These are phyloP conservation scores for Strigamia transsilvanica DNA, from an alignment of 2,888 invertebrate species.

Conservation along the genomic window DNA sequence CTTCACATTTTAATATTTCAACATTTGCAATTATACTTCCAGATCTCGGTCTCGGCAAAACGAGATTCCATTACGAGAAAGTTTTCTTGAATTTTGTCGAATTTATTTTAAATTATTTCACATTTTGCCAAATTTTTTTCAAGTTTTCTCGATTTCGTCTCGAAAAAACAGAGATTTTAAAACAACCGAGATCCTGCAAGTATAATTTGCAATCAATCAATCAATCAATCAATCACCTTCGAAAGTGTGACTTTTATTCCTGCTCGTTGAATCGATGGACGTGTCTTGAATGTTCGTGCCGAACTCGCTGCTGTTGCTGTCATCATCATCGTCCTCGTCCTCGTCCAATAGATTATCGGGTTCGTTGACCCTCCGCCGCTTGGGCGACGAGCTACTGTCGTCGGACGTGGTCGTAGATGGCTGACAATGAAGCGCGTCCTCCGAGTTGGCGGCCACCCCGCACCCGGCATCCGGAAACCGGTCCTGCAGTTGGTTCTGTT, in stretches of 20 bases:
- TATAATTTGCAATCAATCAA: no score
- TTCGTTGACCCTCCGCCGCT: conserved; percentile 50
- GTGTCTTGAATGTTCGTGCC: conserved; percentile 30
- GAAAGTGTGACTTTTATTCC: conserved; percentile 26
- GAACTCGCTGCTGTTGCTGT: conserved; percentile 45
- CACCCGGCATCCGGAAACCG: background rate
- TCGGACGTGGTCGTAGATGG: conserved; percentile 5
- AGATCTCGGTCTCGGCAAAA: no score
- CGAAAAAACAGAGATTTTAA: no score
- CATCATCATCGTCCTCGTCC: conserved; percentile 44
- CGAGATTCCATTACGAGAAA: no score
- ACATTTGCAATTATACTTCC: no score
- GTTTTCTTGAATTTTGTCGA: no score
- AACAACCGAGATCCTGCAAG: no score
- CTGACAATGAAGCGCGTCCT: conserved; percentile 1
- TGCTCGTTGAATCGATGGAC: conserved; percentile 42
- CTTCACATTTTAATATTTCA: no score
- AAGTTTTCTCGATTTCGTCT: no score
- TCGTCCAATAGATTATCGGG: conserved; percentile 48
- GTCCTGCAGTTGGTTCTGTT: conserved; percentile 41
- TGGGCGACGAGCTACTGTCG: conserved; percentile 38
- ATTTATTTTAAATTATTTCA: no score
- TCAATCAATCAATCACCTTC: background rate
- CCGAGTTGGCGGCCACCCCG: background rate
- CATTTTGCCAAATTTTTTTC: no score